phyloP scores from a whole-genome alignment of 2,113 vertebrate species.

The Gasterosteus aculeatus region DNA sequence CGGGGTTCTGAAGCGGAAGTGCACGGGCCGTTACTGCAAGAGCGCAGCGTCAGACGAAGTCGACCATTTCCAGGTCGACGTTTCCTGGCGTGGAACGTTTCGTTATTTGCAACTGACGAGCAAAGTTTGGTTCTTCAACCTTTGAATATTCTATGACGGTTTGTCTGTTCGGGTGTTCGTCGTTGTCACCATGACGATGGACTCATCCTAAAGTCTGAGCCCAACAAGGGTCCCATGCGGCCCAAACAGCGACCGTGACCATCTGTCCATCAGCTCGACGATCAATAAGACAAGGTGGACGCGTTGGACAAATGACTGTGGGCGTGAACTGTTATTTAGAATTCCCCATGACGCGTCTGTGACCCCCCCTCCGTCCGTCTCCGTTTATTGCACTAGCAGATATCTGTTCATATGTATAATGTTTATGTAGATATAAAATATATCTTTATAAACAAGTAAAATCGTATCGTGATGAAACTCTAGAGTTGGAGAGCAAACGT shows the following conservation, averaged over 20 bases:
- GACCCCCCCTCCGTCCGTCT: no score
- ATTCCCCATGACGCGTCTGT: neutral
- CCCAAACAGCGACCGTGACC: no score
- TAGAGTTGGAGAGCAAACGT: no score
- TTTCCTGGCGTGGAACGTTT: constrained; percentile 22
- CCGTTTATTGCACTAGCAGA: neutral
- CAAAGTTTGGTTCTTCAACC: no score
- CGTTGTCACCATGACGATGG: neutral
- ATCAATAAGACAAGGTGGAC: neutral
- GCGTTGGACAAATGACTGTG: neutral
- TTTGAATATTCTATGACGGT: no score
- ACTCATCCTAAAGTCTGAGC: neutral
- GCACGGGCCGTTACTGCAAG: neutral
- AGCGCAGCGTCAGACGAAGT: neutral
- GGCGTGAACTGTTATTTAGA: neutral
- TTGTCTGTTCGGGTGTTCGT: no score
- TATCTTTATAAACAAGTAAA: no score
- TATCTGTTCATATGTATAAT: no score
- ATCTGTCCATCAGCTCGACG: neutral
- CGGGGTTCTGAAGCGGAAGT: constrained; percentile 8
- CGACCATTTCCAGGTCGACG: constrained; percentile 2
- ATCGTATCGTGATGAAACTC: no score
- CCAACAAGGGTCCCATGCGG: neutral
- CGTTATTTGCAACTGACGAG: no score
- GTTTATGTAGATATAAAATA: no score